Evolutionary conservation across 1,140 invertebrate species (phyloP), one percentile per base, ranked within the genome.

Genomic region (Temnothorax curvispinosus): DNA sequence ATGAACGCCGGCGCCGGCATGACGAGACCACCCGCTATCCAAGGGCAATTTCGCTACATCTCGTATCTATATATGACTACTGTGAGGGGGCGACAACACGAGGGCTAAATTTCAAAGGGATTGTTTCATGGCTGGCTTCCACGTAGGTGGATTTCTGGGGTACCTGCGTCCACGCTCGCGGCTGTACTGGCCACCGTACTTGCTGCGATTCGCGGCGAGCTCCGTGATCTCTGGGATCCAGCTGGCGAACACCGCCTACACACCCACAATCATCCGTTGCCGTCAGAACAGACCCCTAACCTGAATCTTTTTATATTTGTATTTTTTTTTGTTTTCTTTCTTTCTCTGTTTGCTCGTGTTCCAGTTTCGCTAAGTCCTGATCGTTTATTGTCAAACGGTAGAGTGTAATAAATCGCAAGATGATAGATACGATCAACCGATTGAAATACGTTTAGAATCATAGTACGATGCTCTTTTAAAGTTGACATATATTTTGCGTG

Each of bases 191-290:
- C 99, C 99, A 97, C 98, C 98, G 97, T 99, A 99, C 97, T 99
- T 99, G 97, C 98, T 98, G 96, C 98, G 97, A 96, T 98, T 98
- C 96, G 98, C 98, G 96, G 99, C 98, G 96, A 99, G 98, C 96
- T 99, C 98, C 96, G 98, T 99, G 96, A 99, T 99, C 97, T 99
- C 99, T 96, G 99, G 99, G 96, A 99, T 99, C 98, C 98, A 99
- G 97, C 98, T 99, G 96, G 99, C 98, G 98, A 99, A 99, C 97
- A 99, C 98, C 97, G 98, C 98, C 98, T 98, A 98, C 95, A 96
- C 96, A 96, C 96, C 95, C 95, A 96, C 95, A 96, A 95, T 95
- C 92, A 95, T 94, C 93, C 94, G 92, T 94, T 94, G 92, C 94
- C 94, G 93, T 95, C 92, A 94, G 92, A 95, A 92, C 92, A 92